Base-by-base conservation (phyloP, 1,140 invertebrate genomes). In the Tetramorium parvispinum region DNA sequence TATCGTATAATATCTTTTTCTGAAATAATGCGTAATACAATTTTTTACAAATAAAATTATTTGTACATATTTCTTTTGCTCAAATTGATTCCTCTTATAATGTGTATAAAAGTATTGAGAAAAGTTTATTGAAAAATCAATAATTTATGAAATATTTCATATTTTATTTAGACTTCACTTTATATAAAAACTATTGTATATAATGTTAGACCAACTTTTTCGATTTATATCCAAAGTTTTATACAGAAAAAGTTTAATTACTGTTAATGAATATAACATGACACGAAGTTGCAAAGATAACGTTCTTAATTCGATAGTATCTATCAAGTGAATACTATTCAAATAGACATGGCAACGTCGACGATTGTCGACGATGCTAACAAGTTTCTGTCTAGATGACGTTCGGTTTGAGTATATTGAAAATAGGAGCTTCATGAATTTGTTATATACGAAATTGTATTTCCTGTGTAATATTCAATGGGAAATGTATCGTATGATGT, bases 321-420 rank as follows among this genome's bases (percentile, higher is more conserved):
- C 57, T 73, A 86, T 77, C 66, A 82, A 66, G 85, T 68, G 71
- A 71, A 85, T 61, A 24, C 13, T 71, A 65, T 61, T 76, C 66
- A 87, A 88, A 88, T 86, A 88, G 78, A 77, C 85, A 88, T 53
- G 66, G 71, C 70, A 61, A 83, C 76, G 83, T 79, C 40, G 18
- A 16, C 18, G 4, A 70, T 90, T 79, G 88, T 85, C 83, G 75
- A 83, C 71, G 75, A 73, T 55, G 70, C 89, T 92, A 89, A 89
- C 63, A 79, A 88, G 73, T 85, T 82, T 49, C 68, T 76, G 83
- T 92, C 79, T 92, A 75, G 18, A 59, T 55, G 75, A 85, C 89
- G 85, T 92, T 85, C 87, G 86, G 1, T 32, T 88, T 87, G 81
- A 61, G 85, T 86, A 75, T 63, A 87, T 37, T 78, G 89, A 81